phyloP scores from a whole-genome alignment of 2,888 invertebrate species.

The Drosophila tripunctata region DNA sequence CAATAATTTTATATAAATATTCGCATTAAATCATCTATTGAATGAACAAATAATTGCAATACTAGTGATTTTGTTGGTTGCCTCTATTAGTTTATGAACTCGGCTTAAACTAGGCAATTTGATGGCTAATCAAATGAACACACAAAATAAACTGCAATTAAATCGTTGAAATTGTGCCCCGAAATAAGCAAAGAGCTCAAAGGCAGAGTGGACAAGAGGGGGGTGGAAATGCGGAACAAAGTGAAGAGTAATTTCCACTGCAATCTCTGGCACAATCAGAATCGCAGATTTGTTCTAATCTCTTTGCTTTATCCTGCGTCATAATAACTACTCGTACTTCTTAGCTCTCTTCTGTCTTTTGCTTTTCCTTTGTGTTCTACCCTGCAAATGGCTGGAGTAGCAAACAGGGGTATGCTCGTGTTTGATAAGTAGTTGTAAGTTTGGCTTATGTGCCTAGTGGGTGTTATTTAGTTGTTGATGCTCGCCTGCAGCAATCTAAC shows the following conservation, averaged over 20 bases:
- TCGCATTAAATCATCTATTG: background rate
- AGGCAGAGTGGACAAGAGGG: background rate
- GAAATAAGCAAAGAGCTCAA: constrained; percentile 5
- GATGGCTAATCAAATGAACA: constrained; percentile 29
- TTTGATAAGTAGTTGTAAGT: background rate
- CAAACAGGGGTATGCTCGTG: background rate
- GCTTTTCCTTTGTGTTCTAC: constrained; percentile 16
- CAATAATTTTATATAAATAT: constrained; percentile 9
- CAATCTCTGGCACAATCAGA: constrained; percentile 31
- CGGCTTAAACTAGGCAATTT: constrained; percentile 9
- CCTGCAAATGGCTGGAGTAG: background rate
- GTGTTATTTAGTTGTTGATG: background rate
- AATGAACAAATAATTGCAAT: constrained; percentile 1
- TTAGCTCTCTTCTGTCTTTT: constrained; percentile 21
- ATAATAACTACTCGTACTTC: constrained; percentile 67
- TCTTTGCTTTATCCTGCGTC: constrained; percentile 64
- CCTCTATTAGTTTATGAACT: background rate
- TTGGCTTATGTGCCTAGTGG: constrained; percentile 1
- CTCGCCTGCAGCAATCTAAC: background rate
- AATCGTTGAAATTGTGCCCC: constrained; percentile 13
- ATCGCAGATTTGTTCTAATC: constrained; percentile 63
- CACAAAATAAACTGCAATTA: constrained; percentile 28
- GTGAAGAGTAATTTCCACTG: background rate
- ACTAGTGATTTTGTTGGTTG: background rate
- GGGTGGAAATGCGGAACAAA: background rate